Conservation (phyloP, 2,113 vertebrate genomes). For the Delphinus delphis region DNA sequence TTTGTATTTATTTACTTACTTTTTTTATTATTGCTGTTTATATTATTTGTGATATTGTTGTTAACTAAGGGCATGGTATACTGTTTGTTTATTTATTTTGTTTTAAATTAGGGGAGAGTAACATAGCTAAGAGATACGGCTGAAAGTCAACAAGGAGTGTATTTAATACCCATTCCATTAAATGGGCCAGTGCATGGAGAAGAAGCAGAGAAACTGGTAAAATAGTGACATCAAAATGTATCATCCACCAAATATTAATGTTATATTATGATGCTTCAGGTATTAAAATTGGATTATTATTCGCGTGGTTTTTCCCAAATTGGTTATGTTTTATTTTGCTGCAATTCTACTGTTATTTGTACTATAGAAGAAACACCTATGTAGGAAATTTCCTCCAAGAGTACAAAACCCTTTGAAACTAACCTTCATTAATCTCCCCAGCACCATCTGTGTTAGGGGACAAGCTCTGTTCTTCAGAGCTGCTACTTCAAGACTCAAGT, state of each 20-base stretch:
- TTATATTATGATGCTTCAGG: neutral
- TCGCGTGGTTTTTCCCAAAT: neutral
- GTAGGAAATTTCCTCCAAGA: neutral
- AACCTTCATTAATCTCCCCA: conserved; percentile 46
- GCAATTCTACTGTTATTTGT: neutral
- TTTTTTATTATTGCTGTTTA: neutral
- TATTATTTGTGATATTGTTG: neutral
- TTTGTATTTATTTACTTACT: neutral
- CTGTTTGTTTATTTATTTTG: neutral
- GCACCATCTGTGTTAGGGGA: neutral
- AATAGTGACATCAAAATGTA: neutral
- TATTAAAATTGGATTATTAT: neutral
- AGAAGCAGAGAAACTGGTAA: neutral
- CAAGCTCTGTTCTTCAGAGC: neutral
- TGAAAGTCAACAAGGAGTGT: neutral
- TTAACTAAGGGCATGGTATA: neutral
- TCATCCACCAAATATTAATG: neutral
- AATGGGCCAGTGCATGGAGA: neutral
- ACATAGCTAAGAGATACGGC: neutral
- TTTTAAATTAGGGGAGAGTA: neutral
- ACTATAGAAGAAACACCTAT: neutral
- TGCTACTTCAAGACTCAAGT: neutral
- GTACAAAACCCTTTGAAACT: conserved; percentile 19
- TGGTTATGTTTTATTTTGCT: conserved; percentile 9
- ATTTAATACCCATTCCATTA: neutral